Evolutionary conservation across 2,113 vertebrate genomes (phyloP).

Genomic region (Mohoua ochrocephala): DNA sequence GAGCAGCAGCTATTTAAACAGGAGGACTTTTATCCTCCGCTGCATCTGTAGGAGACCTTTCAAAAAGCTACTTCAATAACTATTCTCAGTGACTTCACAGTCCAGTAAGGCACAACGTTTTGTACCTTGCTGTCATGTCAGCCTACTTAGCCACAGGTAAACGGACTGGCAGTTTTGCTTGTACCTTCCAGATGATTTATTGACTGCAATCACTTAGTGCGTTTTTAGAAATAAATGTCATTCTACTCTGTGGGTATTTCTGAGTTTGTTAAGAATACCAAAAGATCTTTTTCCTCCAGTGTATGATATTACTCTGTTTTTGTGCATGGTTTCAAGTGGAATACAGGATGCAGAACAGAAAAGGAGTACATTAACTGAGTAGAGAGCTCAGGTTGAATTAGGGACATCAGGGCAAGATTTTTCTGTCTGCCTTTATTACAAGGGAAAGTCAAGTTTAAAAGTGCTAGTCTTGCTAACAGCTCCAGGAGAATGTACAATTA

Average conservation of each 20-base stretch:
- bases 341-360: background rate
- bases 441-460: background rate
- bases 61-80: background rate
- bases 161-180: background rate
- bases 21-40: background rate
- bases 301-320: background rate
- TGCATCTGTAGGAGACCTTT: background rate
- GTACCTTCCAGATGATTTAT: background rate
- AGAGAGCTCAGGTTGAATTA: background rate
- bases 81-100: background rate
- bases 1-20: background rate
- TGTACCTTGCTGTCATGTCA: background rate
- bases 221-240: background rate
- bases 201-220: background rate
- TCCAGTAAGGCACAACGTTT: background rate
- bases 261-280: background rate
- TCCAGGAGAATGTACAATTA: background rate
- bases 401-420: background rate
- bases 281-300: background rate
- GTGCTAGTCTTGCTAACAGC: background rate
- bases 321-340: background rate
- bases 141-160: background rate
- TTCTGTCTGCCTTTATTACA: background rate
- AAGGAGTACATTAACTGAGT: fast-evolving
- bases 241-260: background rate